Percentiles rank a stretch among this genome's conserved stretches.
These are phyloP conservation scores for Chymomyza caudatula DNA, from an alignment of 2,888 invertebrate genomes.

Conservation along the genomic window DNA sequence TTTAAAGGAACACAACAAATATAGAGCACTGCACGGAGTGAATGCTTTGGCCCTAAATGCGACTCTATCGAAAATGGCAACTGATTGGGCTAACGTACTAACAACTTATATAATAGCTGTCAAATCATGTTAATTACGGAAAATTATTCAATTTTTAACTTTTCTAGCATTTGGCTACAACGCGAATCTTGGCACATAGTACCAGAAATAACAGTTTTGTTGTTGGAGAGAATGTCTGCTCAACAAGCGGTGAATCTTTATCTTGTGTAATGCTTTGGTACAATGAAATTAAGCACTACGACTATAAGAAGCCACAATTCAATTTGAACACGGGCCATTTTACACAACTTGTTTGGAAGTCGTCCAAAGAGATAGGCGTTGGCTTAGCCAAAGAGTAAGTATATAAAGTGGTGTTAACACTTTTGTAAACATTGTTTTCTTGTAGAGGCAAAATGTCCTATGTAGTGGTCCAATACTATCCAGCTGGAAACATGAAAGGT, in stretches of 20 bases:
- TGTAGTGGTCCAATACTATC: not conserved
- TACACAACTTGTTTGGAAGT: not conserved
- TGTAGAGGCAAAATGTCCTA: not conserved
- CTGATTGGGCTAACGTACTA: not conserved
- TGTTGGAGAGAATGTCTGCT: not conserved
- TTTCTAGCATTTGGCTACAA: not conserved
- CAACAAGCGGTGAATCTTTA: not conserved
- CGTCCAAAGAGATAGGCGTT: not conserved
- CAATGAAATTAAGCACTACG: not conserved
- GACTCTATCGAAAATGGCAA: not conserved
- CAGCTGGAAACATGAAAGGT: not conserved
- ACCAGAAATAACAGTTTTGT: not conserved
- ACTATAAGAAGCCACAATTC: not conserved
- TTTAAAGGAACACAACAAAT: conserved; percentile 1
- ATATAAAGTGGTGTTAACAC: not conserved
- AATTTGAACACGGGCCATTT: not conserved
- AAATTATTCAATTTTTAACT: not conserved
- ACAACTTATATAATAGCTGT: not conserved
- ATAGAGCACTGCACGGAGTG: not conserved
- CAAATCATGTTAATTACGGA: too few relatives aligned
- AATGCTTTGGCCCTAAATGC: not conserved
- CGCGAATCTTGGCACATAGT: not conserved
- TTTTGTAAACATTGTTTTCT: too few relatives aligned
- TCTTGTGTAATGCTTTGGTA: not conserved
- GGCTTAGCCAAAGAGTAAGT: not conserved